Evolutionary conservation across 1,140 invertebrate genomes (phyloP).

Genomic region (Lordiphosa clarofinis): DNA sequence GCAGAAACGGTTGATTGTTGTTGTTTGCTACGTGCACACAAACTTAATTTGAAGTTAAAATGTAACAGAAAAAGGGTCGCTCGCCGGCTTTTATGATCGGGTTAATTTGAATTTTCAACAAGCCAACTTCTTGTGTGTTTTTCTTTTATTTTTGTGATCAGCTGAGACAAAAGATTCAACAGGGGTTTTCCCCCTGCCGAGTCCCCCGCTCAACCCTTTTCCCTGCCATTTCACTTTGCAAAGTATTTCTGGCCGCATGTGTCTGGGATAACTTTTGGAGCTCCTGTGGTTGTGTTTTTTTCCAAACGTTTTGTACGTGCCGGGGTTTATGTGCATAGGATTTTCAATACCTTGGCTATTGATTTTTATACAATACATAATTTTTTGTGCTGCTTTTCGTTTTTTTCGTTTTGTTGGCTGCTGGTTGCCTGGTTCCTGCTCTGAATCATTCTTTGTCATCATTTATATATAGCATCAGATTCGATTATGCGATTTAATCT

Average conservation of each 20-base stretch:
- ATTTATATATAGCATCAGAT: constrained; percentile 68
- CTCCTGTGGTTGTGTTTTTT: constrained; percentile 52
- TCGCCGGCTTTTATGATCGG: constrained; percentile 69
- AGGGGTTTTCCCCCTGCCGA: constrained; percentile 13
- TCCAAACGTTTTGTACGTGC: constrained; percentile 69
- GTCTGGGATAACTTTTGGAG: constrained; percentile 61
- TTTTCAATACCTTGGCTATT: constrained; percentile 71
- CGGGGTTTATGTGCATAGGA: constrained; percentile 70
- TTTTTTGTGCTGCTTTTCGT: constrained; percentile 31
- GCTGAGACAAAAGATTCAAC: constrained; percentile 51
- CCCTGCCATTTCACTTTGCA: constrained; percentile 69
- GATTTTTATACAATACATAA: constrained; percentile 76
- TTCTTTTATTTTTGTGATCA: constrained; percentile 27
- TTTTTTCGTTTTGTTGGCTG: constrained; percentile 35
- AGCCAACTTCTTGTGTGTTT: constrained; percentile 36
- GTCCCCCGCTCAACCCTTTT: constrained; percentile 15
- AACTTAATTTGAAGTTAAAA: constrained; percentile 77
- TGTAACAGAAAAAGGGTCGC: constrained; percentile 56
- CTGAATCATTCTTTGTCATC: constrained; percentile 59
- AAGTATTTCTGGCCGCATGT: constrained; percentile 73
- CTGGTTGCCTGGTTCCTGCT: constrained; percentile 46
- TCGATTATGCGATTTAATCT: constrained; percentile 78
- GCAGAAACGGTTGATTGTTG: constrained; percentile 37
- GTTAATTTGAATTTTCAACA: constrained; percentile 71
- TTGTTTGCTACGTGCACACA: constrained; percentile 74